Base-by-base conservation (phyloP, 2,113 vertebrate species). In the Campylomormyrus tamandua region DNA sequence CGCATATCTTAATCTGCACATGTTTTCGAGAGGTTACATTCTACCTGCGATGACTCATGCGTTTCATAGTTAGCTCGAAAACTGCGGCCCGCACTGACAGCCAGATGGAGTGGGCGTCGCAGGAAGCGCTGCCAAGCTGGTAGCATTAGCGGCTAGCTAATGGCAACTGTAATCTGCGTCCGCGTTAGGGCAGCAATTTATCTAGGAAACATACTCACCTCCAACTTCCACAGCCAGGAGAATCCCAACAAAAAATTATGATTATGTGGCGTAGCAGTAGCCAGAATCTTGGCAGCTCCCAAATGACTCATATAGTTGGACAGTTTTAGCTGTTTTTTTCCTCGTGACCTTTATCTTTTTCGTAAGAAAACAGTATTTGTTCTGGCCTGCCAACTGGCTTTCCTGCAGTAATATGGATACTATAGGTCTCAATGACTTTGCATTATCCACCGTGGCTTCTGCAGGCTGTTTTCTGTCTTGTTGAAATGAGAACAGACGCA, bases 281-380 rank as follows among this genome's bases (percentile, higher is more conserved):
- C 50, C 50, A 52, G 84, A 31, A 87, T 48, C 21, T 8, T 31
- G 27, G 46, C 49, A 53, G 21, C 48, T 87, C 84, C n/a, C 24
- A 53, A 49, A 35, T 87, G 84, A 87, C 45, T 87, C 49, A n/a
- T 87, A 87, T 87, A 87, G n/a, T 17, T 31, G 49, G 84, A 31
- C 27, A 52, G 48, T 87, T n/a, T 31, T 50, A 52, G 10, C 3
- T 19, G n/a, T 31, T 70, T 13, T 53, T n/a, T 35, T 4, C 2
- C 24, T 50, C 21, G 4, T 48, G 31, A 87, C 19, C 49, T 53
- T 21, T 35, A 53, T 31, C 46, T 19, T 87, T 39, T 39, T 17
- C 21, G 53, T 53, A 52, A 53, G 50, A 31, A n/a, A 53, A 27
- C 50, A 56, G 53, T 27, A 35, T 39, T 53, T 39, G 85, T 53